A percentile compares a stretch with the other conserved stretches of the same genome.
Evolutionary conservation across 1,140 invertebrate genomes (phyloP).

Genomic region (Chionoecetes opilio): DNA sequence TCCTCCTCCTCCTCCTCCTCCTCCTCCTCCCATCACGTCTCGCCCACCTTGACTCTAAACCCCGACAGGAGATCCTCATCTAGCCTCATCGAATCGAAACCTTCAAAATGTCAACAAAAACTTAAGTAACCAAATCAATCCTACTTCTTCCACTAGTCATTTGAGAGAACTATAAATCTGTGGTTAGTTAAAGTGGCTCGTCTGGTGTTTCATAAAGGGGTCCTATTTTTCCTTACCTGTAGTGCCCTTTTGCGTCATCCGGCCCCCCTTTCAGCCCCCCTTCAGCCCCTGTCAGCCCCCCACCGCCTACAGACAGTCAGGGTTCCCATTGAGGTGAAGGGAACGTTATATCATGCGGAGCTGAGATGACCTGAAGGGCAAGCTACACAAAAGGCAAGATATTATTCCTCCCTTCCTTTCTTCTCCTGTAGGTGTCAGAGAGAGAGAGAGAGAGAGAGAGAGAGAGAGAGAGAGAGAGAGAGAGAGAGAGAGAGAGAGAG

Average conservation of each 20-base stretch:
- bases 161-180: no score
- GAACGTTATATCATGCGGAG: not conserved
- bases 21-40: no score
- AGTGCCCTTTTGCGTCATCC: not conserved
- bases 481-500: not conserved
- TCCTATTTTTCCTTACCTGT: not conserved
- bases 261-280: not conserved
- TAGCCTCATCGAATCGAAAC: no score
- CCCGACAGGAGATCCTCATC: no score
- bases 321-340: not conserved
- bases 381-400: not conserved
- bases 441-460: constrained; percentile 34
- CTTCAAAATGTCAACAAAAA: no score
- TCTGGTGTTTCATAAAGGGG: no score
- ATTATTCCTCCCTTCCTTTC: constrained; percentile 12
- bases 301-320: no score
- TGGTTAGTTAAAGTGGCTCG: no score
- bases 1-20: no score
- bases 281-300: not conserved
- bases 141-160: no score
- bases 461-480: not conserved
- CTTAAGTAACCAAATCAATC: no score
- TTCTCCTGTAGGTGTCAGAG: not conserved
- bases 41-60: no score
- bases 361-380: not conserved